A percentile compares a stretch with the other conserved stretches of the same genome.
Conservation (phyloP, 2,888 invertebrate species). For the Zele albiditarsus region DNA sequence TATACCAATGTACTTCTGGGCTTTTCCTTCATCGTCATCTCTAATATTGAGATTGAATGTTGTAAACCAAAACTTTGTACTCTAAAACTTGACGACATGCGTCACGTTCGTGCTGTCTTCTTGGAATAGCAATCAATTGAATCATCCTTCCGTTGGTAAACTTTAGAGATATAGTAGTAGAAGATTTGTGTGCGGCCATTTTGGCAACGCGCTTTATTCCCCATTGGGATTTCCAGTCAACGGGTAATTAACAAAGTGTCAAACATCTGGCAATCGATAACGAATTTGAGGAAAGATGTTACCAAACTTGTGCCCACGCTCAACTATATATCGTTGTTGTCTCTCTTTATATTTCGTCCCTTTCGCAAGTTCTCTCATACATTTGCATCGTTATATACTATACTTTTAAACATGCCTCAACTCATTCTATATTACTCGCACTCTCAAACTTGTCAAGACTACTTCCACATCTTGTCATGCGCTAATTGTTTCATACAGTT, state of each 20-base stretch:
- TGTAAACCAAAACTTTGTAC: constrained; percentile 50
- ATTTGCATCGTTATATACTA: background rate
- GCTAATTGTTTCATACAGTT: background rate
- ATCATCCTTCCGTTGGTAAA: constrained; percentile 39
- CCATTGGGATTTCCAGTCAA: constrained; percentile 31
- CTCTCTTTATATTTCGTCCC: background rate
- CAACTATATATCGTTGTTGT: background rate
- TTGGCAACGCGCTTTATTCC: constrained; percentile 21
- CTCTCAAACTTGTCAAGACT: background rate
- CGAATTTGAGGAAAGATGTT: constrained; percentile 36
- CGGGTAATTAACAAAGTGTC: constrained; percentile 37
- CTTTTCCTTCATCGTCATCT: background rate
- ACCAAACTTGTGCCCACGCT: background rate
- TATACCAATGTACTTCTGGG: background rate
- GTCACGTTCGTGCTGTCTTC: constrained; percentile 14
- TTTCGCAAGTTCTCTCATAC: background rate
- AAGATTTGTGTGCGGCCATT: constrained; percentile 7
- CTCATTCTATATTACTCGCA: too few relatives aligned
- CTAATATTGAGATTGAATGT: constrained; percentile 1
- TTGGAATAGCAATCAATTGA: constrained; percentile 57
- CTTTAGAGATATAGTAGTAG: constrained; percentile 3
- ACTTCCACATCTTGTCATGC: background rate
- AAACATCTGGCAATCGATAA: constrained; percentile 44
- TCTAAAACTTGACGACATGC: constrained; percentile 50
- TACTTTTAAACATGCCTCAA: background rate